Base-by-base conservation (phyloP, 2,888 invertebrate species). In the Pristionchus arcanus region DNA sequence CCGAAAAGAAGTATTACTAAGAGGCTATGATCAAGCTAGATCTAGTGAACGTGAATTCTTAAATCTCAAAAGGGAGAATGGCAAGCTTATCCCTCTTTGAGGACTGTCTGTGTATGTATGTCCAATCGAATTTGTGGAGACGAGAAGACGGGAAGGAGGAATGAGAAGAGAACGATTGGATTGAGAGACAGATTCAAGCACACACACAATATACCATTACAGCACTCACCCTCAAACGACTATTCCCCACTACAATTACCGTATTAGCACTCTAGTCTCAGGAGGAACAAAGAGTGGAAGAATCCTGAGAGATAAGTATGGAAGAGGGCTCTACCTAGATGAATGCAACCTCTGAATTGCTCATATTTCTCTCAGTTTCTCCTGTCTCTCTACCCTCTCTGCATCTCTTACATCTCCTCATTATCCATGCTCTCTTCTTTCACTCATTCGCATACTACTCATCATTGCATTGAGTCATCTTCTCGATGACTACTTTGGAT, bases 391-490 rank as follows among this genome's bases (percentile, higher is more conserved):
- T 19, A 5, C 28, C 31, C 59, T 59, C 59, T 59, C 84, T 85
- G 55, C 49, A 13, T 85, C 84, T 59, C 84, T 85, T 7, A 7
- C 7, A 21, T 85, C 84, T 85, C 84, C 25, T 34, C 59, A 34
- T 59, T 85, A 28, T 34, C 21, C 63, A 21, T 25, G n/a, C 59
- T 59, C 84, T 59, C 31, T 59, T 59, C 21, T 34, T 28, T 85
- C 59, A 25, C 84, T 85, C 84, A 85, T 85, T 85, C 84, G 81
- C 81, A 81, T 53, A 81, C 81, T 81, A 81, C 81, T 81, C 81
- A 81, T 81, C 81, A 77, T 81, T 21, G n/a, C 49, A 81, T 53
- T 81, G 81, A 81, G 49, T 81, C 81, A 81, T 53, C 42, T 25
- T 42, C 81, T 42, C 81, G 49, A 42, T 81, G 81, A 81, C 81